Evolutionary conservation across 2,888 invertebrate genomes (phyloP), one percentile per base, ranked within the genome.

Genomic region (Spatulosminthurus flaviceps): DNA sequence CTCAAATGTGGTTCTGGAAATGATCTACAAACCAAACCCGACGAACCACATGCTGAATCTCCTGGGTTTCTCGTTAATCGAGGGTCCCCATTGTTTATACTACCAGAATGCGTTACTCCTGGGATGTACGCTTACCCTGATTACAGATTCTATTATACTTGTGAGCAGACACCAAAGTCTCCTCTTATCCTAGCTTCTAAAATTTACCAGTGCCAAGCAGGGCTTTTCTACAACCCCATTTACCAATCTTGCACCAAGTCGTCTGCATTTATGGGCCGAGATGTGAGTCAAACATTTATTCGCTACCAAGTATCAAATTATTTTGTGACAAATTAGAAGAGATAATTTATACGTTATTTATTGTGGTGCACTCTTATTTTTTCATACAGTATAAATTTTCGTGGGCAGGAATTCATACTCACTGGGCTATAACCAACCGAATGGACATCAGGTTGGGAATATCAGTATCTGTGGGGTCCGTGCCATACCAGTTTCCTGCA

Each of bases 391-490:
- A 69, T 21, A n/a, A n/a, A n/a, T 69, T 69, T 28, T n/a, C 19
- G 11, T 77, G 77, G 77, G 13, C 42, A n/a, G 67, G 83, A 16
- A 75, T 83, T 19, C 74, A 75, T 16, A 84, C 82, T 41, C 80
- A 83, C n/a, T 81, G 79, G 80, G 73, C 81, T 5, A 51, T 84
- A 11, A 61, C 76, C 13, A 61, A 79, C 5, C 79, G 80, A 66
- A 84, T 84, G 84, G 83, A 84, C 69, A 19, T 82, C 4, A 72
- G 80, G 22, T 60, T 80, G n/a, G 84, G 84, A 29, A 78, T 84
- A 4, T 13, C 24, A 28, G 84, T 84, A 43, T 81, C 80, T 22
- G 75, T 83, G 4, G 79, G 80, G 0, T 83, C 83, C 1, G 81
- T 84, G 1, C 84, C 84, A 13, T 83, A 79, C 77, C 83, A 83